A percentile compares a stretch with the other conserved stretches of the same genome.
Evolutionary conservation across 2,888 invertebrate species (phyloP).

Genomic region (Diarsia rubi): DNA sequence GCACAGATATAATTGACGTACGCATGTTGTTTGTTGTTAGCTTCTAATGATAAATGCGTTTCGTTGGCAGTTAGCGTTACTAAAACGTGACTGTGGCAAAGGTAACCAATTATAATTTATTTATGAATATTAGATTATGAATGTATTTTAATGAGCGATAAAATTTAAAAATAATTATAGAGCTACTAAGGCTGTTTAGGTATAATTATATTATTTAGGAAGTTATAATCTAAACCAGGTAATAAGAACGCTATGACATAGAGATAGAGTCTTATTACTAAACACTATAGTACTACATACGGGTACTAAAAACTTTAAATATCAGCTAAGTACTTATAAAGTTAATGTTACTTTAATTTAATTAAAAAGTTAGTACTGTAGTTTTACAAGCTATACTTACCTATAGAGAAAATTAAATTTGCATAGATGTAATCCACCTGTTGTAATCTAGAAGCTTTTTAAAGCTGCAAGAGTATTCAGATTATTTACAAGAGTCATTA

Average conservation of each 20-base stretch:
- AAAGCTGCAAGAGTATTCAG: background rate
- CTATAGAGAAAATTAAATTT: background rate
- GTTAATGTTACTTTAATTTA: slow-evolving; percentile 6
- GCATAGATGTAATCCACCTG: too few relatives aligned
- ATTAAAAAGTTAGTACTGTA: slow-evolving; percentile 12
- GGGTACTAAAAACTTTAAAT: slow-evolving; percentile 2
- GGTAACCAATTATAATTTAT: slow-evolving; percentile 60
- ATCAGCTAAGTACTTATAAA: background rate
- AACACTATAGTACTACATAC: background rate
- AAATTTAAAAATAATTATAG: slow-evolving; percentile 17
- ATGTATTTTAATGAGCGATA: slow-evolving; percentile 32
- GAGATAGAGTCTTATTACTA: background rate
- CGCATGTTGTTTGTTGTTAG: slow-evolving; percentile 63
- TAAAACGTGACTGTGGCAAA: slow-evolving; percentile 49
- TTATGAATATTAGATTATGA: slow-evolving; percentile 30
- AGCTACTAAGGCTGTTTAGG: background rate
- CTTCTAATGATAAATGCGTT: slow-evolving; percentile 65
- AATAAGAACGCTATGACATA: background rate
- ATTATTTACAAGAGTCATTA: too few relatives aligned
- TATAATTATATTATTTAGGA: background rate
- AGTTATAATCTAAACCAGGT: slow-evolving; percentile 6
- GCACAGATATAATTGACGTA: slow-evolving; percentile 72
- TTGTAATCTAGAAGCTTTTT: background rate
- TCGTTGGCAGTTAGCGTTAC: slow-evolving; percentile 57
- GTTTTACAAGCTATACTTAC: slow-evolving; percentile 3